phyloP scores from a whole-genome alignment of 2,797 vertebrate genomes.

The Darevskia mixta region DNA sequence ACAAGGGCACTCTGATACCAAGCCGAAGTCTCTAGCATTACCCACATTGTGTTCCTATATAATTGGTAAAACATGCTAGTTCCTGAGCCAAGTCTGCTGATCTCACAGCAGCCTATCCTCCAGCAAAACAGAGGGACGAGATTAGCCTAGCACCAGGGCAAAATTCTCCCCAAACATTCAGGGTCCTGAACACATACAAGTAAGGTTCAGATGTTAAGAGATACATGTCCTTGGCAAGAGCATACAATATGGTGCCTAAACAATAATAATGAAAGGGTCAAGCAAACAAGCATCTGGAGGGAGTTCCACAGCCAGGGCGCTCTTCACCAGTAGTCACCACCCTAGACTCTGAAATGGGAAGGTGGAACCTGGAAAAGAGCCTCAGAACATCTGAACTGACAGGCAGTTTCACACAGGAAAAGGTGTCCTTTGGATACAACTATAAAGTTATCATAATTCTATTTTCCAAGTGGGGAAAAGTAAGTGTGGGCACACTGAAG shows the following conservation, averaged over 20 bases:
- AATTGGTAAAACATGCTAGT: too few species aligned
- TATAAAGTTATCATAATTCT: not conserved
- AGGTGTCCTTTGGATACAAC: too few species aligned
- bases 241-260: not conserved
- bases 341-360: not conserved
- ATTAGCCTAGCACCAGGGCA: too few species aligned
- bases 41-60: not conserved
- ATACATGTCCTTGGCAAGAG: too few species aligned
- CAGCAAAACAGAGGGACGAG: too few species aligned
- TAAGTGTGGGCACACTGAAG: not conserved
- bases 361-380: not conserved
- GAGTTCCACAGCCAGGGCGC: not conserved
- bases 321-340: not conserved
- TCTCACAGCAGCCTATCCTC: too few species aligned
- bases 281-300: not conserved
- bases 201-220: too few species aligned
- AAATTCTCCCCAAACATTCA: too few species aligned
- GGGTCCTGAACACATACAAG: too few species aligned
- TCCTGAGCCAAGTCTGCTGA: too few species aligned
- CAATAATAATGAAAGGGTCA: not conserved
- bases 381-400: not conserved
- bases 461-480: not conserved
- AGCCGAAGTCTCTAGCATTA: not conserved
- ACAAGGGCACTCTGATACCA: not conserved
- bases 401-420: not conserved